Conservation (phyloP, 2,888 invertebrate species). For the Protula sp. region DNA sequence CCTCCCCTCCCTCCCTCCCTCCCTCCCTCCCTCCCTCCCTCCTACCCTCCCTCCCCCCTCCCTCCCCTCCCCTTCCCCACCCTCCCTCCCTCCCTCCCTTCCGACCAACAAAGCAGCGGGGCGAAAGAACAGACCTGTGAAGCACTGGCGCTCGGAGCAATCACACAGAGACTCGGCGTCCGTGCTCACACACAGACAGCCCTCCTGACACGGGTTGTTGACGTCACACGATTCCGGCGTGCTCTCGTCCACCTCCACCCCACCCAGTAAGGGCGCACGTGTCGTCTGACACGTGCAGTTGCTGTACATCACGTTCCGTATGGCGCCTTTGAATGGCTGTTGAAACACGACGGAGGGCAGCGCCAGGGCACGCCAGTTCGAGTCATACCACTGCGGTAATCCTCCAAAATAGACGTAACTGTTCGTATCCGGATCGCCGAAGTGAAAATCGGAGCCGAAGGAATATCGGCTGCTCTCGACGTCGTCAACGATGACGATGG, state of each 20-base stretch:
- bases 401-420: conserved; percentile 47
- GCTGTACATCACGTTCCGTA: conserved; percentile 45
- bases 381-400: conserved; percentile 27
- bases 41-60: no score
- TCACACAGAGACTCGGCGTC: conserved; percentile 39
- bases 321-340: conserved; percentile 30
- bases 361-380: conserved; percentile 25
- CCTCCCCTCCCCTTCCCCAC: no score
- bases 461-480: conserved; percentile 29
- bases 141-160: conserved; percentile 33
- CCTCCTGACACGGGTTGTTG: conserved; percentile 34
- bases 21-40: no score
- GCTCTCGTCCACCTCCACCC: conserved; percentile 19
- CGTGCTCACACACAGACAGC: conserved; percentile 43
- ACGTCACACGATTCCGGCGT: conserved; percentile 35
- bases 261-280: conserved; percentile 30
- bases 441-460: conserved; percentile 42
- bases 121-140: no score
- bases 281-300: conserved; percentile 44
- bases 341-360: conserved; percentile 32
- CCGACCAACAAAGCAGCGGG: no score
- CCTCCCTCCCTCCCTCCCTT: no score
- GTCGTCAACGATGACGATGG: conserved; percentile 39
- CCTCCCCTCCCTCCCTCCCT: no score
- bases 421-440: conserved; percentile 34